These are phyloP conservation scores for Nomada fucata DNA, from an alignment of 2,888 invertebrate species.

Conservation along the genomic window DNA sequence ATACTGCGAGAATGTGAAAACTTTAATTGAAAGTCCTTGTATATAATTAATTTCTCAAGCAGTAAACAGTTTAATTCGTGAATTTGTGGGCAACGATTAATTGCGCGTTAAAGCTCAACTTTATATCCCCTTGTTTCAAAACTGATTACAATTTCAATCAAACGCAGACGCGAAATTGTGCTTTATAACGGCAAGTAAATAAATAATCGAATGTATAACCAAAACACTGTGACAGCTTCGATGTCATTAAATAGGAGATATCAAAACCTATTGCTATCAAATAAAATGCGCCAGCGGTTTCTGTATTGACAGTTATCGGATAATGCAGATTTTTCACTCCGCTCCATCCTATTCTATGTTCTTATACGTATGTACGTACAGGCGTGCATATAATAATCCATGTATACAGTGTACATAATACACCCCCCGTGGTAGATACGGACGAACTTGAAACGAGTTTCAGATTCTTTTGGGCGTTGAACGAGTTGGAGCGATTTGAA, in stretches of 20 bases:
- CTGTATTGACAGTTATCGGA: slow-evolving; percentile 49
- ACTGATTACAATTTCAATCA: not conserved
- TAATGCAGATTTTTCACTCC: slow-evolving; percentile 56
- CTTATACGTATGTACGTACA: slow-evolving; percentile 11
- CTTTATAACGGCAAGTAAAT: not conserved
- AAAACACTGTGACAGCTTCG: not conserved
- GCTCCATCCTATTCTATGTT: slow-evolving; percentile 24
- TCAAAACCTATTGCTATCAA: slow-evolving; percentile 6
- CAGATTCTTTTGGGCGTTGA: slow-evolving; percentile 63
- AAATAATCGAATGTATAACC: too few relatives aligned
- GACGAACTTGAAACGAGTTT: slow-evolving; percentile 64
- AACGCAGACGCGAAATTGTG: not conserved
- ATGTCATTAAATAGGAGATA: not conserved
- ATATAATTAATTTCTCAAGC: not conserved
- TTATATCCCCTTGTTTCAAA: not conserved
- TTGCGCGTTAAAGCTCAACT: not conserved
- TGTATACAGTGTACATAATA: slow-evolving; percentile 7
- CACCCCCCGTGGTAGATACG: slow-evolving; percentile 7
- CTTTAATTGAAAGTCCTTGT: slow-evolving; percentile 18
- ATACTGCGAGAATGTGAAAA: slow-evolving; percentile 8
- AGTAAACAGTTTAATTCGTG: not conserved
- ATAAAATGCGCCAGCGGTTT: slow-evolving; percentile 23
- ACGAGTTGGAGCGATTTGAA: slow-evolving; percentile 68
- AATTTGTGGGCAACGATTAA: not conserved
- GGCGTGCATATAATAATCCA: not conserved